Conservation (phyloP, 2,888 invertebrate species). For the Leptinotarsa juncta region DNA sequence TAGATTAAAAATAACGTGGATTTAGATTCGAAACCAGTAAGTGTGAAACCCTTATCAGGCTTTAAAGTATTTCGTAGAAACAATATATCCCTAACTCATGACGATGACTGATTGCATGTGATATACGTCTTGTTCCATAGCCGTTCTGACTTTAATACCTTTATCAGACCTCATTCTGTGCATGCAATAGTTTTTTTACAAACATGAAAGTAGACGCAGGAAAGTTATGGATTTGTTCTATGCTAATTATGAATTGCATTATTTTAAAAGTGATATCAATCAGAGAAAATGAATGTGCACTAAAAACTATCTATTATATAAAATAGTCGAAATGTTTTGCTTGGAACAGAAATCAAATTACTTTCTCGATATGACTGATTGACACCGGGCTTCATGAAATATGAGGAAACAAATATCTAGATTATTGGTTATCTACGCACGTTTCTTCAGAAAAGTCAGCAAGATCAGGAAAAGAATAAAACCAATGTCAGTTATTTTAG, state of each 20-base stretch:
- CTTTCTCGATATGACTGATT: too few species aligned
- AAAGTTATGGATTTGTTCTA: neutral
- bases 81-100: constrained; percentile 11
- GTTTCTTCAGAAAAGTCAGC: too few species aligned
- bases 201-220: neutral
- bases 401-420: too few species aligned
- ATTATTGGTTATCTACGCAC: too few species aligned
- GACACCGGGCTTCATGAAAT: too few species aligned
- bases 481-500: too few species aligned
- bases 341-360: too few species aligned
- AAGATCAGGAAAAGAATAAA: too few species aligned
- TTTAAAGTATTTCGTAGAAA: constrained; percentile 12
- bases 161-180: constrained; percentile 6
- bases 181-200: constrained; percentile 21
- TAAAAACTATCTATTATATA: too few species aligned
- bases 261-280: too few species aligned
- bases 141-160: constrained; percentile 23
- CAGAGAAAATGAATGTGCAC: too few species aligned
- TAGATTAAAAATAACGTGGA: neutral
- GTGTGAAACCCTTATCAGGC: constrained; percentile 16
- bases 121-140: constrained; percentile 28
- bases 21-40: constrained; percentile 4
- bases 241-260: neutral
- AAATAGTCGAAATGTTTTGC: too few species aligned
- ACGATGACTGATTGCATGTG: constrained; percentile 25